phyloP scores from a whole-genome alignment of 2,888 invertebrate genomes.

The Tanypteryx hageni region DNA sequence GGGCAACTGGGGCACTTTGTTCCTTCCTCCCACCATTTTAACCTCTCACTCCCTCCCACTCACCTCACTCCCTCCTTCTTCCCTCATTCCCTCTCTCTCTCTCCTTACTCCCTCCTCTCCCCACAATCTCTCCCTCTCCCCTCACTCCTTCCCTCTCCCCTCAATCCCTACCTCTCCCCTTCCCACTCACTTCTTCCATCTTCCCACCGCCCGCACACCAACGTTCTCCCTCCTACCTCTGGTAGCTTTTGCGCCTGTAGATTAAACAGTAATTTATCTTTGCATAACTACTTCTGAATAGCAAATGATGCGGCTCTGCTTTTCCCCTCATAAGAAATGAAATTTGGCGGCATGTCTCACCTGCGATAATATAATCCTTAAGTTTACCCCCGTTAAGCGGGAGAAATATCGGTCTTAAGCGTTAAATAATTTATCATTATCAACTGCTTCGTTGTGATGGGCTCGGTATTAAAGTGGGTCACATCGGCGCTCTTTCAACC shows the following conservation, averaged over 20 bases:
- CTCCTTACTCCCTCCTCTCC: background rate
- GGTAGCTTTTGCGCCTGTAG: background rate
- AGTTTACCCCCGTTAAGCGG: conserved; percentile 31
- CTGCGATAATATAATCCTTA: background rate
- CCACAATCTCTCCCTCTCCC: background rate
- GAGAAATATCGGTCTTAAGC: background rate
- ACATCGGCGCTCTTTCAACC: background rate
- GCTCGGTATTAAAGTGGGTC: conserved; percentile 10
- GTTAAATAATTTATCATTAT: conserved; percentile 30
- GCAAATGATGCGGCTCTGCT: conserved; percentile 10
- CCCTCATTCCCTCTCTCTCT: background rate
- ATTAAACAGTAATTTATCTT: conserved; percentile 57
- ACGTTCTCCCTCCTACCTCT: conserved; percentile 1
- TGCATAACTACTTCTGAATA: conserved; percentile 57
- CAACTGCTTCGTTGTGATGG: background rate
- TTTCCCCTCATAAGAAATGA: conserved; percentile 42
- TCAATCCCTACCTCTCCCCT: background rate
- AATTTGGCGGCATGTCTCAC: conserved; percentile 30
- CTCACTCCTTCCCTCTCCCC: background rate
- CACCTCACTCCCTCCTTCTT: background rate
- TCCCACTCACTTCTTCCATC: background rate
- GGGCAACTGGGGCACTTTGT: background rate
- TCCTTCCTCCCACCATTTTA: background rate
- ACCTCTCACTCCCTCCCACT: background rate
- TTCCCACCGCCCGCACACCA: background rate